These are phyloP conservation scores for Sebastes baramenuke DNA, from an alignment of 2,797 vertebrate genomes.

Conservation along the genomic window DNA sequence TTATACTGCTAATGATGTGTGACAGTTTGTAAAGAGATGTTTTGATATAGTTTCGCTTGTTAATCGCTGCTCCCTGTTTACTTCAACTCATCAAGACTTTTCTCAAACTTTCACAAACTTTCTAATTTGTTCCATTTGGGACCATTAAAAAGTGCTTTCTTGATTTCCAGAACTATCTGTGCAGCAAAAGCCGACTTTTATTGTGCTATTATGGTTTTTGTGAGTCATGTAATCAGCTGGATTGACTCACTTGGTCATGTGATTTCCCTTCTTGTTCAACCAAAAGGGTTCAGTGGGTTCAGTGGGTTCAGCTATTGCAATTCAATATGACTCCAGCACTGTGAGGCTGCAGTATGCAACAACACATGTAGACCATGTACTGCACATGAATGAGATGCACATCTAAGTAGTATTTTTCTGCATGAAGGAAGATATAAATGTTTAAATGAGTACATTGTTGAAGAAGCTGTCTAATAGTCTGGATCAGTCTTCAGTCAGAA, in stretches of 20 bases:
- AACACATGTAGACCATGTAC: neutral
- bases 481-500: neutral
- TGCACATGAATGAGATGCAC: neutral
- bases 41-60: too few species aligned
- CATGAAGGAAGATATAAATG: neutral
- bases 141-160: neutral
- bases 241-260: neutral
- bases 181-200: neutral
- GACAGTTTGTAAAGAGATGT: too few species aligned
- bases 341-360: neutral
- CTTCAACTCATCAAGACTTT: too few species aligned
- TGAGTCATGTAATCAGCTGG: neutral
- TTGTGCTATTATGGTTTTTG: neutral
- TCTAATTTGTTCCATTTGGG: neutral
- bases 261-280: slow-evolving; percentile 1
- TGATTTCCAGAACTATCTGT: neutral
- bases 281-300: neutral
- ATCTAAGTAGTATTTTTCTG: neutral
- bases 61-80: too few species aligned
- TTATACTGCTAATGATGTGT: too few species aligned
- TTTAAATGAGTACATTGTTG: neutral
- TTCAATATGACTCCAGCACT: neutral
- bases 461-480: neutral
- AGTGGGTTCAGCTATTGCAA: neutral
- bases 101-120: too few species aligned